Evolutionary conservation across 2,888 invertebrate genomes (phyloP), one percentile per base, ranked within the genome.

Genomic region (Nebria brevicollis): DNA sequence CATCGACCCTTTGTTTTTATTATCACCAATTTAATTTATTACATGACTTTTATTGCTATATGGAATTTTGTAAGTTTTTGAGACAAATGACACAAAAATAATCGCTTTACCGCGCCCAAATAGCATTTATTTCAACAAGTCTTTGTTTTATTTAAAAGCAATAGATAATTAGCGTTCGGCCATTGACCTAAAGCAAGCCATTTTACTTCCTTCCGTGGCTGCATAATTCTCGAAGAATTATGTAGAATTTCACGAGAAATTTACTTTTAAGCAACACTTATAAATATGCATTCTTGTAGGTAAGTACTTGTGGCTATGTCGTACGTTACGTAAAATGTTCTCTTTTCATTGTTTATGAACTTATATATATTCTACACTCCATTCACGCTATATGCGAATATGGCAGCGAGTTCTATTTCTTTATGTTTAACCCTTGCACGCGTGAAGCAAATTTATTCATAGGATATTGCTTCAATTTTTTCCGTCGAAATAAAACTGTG

Each of bases 201-300:
- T 41, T 72, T 66, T 70, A 26, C 20, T 72, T 73, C 65, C 65
- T 78, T 15, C 68, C 42, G 20, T 65, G 15, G 54, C 34, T 68
- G 80, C 80, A 80, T 80, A 80, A 80, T 79, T 26, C 66, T 43
- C 66, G 68, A 20, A 66, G 72, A 80, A 80, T 80, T 80, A 80
- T 80, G 80, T 75, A 80, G 75, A 80, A 80, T 79, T 79, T 79
- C 66, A 74, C 79, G 75, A 75, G 75, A 79, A 79, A 79, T 80
- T 80, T 80, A 80, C 75, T 80, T 80, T 75, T 75, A 43, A 75
- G 80, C 72, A 79, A 79, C 79, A 75, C 75, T 80, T 80, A 80
- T 80, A 80, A 80, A 80, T 80, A 80, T 80, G 80, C 75, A 80
- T 80, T 80, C 72, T 66, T 42, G 70, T 43, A 43, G 34, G 70